Percentiles rank a stretch among this genome's conserved stretches.
Evolutionary conservation across 1,140 invertebrate species (phyloP).

Genomic region (Campoletis sonorensis): DNA sequence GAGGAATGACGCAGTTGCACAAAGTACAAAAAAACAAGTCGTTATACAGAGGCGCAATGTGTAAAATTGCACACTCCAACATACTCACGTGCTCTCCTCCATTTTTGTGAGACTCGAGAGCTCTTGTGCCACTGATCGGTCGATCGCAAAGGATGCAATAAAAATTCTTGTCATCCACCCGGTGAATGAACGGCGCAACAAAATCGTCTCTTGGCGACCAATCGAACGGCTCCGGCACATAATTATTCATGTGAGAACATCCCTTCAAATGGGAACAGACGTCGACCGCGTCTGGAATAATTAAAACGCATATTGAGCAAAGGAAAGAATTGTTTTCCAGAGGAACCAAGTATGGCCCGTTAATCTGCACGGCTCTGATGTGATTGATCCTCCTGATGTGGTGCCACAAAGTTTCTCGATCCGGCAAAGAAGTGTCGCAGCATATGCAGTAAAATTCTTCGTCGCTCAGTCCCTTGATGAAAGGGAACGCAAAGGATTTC

Average conservation of each 20-base stretch:
- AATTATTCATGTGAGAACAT: too few species aligned
- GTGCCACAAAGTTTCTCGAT: neutral
- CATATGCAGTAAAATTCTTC: neutral
- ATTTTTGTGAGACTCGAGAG: neutral
- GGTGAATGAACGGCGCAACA: neutral
- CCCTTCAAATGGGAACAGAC: too few species aligned
- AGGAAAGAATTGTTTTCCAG: too few species aligned
- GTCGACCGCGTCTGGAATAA: too few species aligned
- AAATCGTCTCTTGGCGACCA: neutral
- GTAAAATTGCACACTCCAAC: neutral
- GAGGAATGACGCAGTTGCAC: neutral
- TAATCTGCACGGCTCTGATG: neutral
- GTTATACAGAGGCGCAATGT: neutral
- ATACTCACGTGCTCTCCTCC: neutral
- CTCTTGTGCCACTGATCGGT: neutral
- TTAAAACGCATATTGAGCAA: too few species aligned
- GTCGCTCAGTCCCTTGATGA: too few species aligned
- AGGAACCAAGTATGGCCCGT: too few species aligned
- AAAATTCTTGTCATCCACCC: neutral
- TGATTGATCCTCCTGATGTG: neutral
- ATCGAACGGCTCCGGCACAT: neutral
- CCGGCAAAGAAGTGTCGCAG: neutral
- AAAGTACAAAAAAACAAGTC: neutral
- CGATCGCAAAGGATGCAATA: neutral
- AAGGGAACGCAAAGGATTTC: too few species aligned